phyloP scores from a whole-genome alignment of 2,888 invertebrate genomes.

The Galerucella calmariensis region DNA sequence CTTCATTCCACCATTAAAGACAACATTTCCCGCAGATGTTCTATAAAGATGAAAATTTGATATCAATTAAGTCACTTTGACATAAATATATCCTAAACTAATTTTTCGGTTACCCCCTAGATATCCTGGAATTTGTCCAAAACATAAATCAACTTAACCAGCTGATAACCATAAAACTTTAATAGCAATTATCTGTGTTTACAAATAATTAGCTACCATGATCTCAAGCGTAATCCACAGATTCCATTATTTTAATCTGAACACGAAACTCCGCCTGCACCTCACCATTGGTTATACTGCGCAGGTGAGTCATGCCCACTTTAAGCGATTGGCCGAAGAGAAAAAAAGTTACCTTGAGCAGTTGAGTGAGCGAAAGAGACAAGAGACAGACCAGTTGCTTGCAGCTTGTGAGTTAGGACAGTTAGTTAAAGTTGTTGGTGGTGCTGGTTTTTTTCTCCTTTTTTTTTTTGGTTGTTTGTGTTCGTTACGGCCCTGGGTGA shows the following conservation, averaged over 20 bases:
- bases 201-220: conserved; percentile 65
- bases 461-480: conserved; percentile 32
- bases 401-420: conserved; percentile 58
- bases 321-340: conserved; percentile 54
- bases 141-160: too few relatives aligned
- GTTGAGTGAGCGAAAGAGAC: conserved; percentile 51
- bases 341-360: conserved; percentile 52
- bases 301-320: conserved; percentile 44
- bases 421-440: conserved; percentile 38
- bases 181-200: conserved; percentile 58
- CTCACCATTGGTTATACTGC: conserved; percentile 53
- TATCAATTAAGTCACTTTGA: too few relatives aligned
- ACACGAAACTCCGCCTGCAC: conserved; percentile 50
- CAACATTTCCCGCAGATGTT: too few relatives aligned
- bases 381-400: conserved; percentile 59
- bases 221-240: conserved; percentile 62
- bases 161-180: conserved; percentile 35
- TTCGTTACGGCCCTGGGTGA: conserved; percentile 62
- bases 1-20: too few relatives aligned
- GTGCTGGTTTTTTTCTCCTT: conserved; percentile 20
- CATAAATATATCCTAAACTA: too few relatives aligned
- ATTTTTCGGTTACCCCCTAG: too few relatives aligned
- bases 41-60: too few relatives aligned
- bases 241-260: conserved; percentile 65
- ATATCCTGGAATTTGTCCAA: too few relatives aligned